These are phyloP conservation scores for Chelonoidis abingdonii DNA, from an alignment of 2,113 vertebrate genomes.

Conservation along the genomic window DNA sequence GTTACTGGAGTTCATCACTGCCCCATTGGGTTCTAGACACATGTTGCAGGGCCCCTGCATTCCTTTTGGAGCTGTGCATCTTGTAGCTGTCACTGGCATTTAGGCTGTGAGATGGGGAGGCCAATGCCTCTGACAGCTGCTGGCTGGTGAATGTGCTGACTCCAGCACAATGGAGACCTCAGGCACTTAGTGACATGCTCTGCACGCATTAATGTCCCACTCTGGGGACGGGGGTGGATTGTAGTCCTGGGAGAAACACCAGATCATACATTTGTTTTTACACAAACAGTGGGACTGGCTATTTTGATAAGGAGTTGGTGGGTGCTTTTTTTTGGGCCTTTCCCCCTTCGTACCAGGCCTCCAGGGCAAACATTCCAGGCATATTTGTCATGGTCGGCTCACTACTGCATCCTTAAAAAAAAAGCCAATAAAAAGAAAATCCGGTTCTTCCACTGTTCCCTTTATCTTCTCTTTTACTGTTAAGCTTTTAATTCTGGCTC, in stretches of 20 bases:
- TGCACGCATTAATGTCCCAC: background rate
- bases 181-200: rapidly evolving
- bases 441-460: constrained; percentile 63
- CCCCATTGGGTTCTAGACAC: background rate
- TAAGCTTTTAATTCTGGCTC: constrained; percentile 27
- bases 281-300: background rate
- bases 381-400: constrained; percentile 70
- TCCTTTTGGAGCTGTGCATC: background rate
- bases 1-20: background rate
- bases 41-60: background rate
- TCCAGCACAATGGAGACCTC: rapidly evolving
- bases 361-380: constrained; percentile 72
- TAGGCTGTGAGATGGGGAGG: background rate
- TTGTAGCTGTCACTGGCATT: background rate
- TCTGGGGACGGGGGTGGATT: background rate
- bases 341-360: constrained; percentile 53
- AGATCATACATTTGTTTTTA: background rate
- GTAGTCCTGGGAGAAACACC: background rate
- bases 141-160: rapidly evolving
- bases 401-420: constrained; percentile 59
- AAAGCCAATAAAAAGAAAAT: constrained; percentile 69
- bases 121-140: rapidly evolving
- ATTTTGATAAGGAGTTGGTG: constrained; percentile 50
- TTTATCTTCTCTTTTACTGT: background rate
- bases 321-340: constrained; percentile 50